Evolutionary conservation across 2,888 invertebrate genomes (phyloP).

Genomic region (Marronus borbonicus): DNA sequence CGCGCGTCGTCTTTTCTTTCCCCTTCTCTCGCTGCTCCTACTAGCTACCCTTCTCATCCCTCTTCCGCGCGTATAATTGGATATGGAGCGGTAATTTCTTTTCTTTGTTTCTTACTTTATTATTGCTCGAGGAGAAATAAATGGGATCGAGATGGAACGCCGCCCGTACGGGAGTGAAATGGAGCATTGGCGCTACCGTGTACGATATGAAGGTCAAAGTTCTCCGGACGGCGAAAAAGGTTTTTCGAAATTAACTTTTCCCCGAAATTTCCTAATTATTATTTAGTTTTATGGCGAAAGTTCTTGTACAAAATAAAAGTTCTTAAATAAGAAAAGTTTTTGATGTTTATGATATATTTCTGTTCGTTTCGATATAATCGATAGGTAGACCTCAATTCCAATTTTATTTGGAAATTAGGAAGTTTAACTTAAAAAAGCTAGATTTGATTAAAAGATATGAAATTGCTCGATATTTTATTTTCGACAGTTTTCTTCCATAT

Average conservation of each 20-base stretch:
- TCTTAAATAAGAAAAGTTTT: constrained; percentile 42
- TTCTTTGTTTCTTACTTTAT: constrained; percentile 48
- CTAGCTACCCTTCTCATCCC: constrained; percentile 19
- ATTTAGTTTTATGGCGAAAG: constrained; percentile 44
- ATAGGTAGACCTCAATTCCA: constrained; percentile 5
- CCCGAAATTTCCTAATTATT: constrained; percentile 42
- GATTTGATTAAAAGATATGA: no score
- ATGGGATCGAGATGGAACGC: constrained; percentile 42
- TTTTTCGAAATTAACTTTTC: constrained; percentile 44
- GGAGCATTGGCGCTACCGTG: constrained; percentile 42
- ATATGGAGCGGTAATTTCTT: constrained; percentile 48
- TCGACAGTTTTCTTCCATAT: no score
- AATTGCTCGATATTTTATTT: no score
- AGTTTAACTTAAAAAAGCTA: no score
- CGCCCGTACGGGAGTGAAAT: constrained; percentile 39
- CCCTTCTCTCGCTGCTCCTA: background rate
- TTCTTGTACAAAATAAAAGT: constrained; percentile 35
- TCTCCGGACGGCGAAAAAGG: constrained; percentile 32
- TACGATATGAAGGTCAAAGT: constrained; percentile 45
- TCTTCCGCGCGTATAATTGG: constrained; percentile 42
- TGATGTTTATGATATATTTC: background rate
- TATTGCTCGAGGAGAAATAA: constrained; percentile 48
- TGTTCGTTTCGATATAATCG: constrained; percentile 8
- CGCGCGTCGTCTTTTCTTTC: constrained; percentile 28
- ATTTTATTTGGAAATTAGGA: background rate